phyloP scores from a whole-genome alignment of 2,113 vertebrate species.

The Pollimyrus isidori region DNA sequence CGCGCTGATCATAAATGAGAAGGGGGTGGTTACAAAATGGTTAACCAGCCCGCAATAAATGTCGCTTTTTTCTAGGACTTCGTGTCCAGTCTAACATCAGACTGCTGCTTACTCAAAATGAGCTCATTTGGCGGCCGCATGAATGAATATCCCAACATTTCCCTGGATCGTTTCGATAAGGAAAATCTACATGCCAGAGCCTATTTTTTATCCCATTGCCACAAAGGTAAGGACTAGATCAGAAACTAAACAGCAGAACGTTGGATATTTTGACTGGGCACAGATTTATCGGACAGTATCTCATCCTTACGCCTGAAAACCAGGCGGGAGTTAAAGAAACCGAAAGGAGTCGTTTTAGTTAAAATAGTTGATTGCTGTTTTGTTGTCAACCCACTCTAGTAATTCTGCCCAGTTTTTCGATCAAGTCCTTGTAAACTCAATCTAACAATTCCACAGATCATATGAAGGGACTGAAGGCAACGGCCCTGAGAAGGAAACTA shows the following conservation, averaged over 20 bases:
- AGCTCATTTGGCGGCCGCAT: conserved; percentile 80
- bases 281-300: background rate
- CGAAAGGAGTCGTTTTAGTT: background rate
- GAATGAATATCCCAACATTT: conserved; percentile 77
- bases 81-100: background rate
- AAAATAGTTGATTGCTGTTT: background rate
- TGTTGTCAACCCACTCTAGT: background rate
- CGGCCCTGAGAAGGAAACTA: conserved; percentile 71
- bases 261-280: background rate
- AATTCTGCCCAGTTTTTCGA: background rate
- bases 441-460: conserved; percentile 66
- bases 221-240: conserved; percentile 69
- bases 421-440: background rate
- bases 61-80: background rate
- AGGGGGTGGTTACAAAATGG: background rate
- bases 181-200: conserved; percentile 80
- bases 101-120: conserved; percentile 50
- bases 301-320: background rate
- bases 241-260: background rate
- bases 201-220: conserved; percentile 90
- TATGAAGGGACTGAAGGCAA: conserved; percentile 83
- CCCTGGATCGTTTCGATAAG: conserved; percentile 82
- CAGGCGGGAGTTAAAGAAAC: background rate
- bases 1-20: background rate
- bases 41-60: background rate